Base-by-base conservation (phyloP, 2,113 vertebrate genomes). In the Emydocephalus ijimae region DNA sequence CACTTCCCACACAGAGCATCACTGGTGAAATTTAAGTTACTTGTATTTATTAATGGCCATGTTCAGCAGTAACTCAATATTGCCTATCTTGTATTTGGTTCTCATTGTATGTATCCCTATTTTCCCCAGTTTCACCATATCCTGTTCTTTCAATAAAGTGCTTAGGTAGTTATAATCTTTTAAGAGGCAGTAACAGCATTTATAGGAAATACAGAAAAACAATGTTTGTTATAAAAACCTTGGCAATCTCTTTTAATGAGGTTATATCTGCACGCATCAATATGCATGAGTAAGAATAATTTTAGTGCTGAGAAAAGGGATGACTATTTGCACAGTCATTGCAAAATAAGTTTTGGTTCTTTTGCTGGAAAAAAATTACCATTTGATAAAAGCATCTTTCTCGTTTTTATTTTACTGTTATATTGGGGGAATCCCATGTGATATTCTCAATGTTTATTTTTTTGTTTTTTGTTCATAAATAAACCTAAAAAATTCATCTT, bases 251-350 rank as follows among this genome's bases (percentile, higher is more conserved):
- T 69, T 96, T 96, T 95, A 96, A 96, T 94, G 94, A 97, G 39
- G 87, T 69, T 95, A 91, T 90, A 95, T 91, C 94, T 52, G 9
- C 56, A 94, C 1, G 52, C 2, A 96, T 96, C 96, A 96, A 97
- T 97, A 96, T 96, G 95, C 85, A 97, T 97, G 94, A 93, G 88
- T 48, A 94, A 4, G 93, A 95, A 85, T 61, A 95, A 95, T 96
- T 95, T 95, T 90, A 97, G 95, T 95, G 95, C 95, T 96, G 95
- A 96, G 94, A 93, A 96, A 92, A 90, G 86, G 87, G 85, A 89
- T 93, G 95, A 93, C 95, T 96, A 95, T 95, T 96, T 96, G 26
- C 91, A 94, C 88, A 92, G 94, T 92, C 93, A 95, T 95, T 96
- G 89, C 61, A 88, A 95, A 94, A 95, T 94, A 93, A 96, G 94